Base-by-base conservation (phyloP, 35 echinoderm and acorn worm genomes). In the Ophioderma brevispina region DNA sequence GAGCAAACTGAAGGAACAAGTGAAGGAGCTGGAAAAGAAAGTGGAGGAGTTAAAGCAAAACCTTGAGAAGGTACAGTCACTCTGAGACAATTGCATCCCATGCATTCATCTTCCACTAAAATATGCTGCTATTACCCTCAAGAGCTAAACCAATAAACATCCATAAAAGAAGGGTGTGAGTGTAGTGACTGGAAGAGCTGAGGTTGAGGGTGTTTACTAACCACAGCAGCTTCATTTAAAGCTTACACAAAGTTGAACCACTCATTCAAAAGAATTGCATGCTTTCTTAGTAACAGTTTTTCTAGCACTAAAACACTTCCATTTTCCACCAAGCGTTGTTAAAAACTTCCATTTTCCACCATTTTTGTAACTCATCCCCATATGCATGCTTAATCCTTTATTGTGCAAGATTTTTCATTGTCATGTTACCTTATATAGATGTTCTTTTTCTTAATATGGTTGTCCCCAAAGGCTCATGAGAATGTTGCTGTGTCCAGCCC, bases 1-100 rank as follows among this genome's bases (percentile, higher is more conserved):
- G 78, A 90, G 81, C 88, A 82, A 76, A 38, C 80, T 91, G 39
- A 99, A 94, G 41, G 94, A 99, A 40, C 91, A 91, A 81, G 88
- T 93, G 0, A 84, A 88, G 30, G 88, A 84, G 25, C 63, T 88
- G 43, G 86, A 99, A 82, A 70, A 87, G 75, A 91, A 95, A 84
- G 81, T 93, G 75, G 84, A 86, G 55, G 84, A 82, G 13, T 39
- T 99, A 32, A 88, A 40, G 33, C 82, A 93, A 70, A 84, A 95
- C 46, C 81, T 95, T 35, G 84, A 95, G 80, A 78, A 95, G 84
- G 93, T 90, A 91, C 89, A 89, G 84, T 87, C 77, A 90, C 75
- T 30, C 15, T 30, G 15, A 30, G 3, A 11, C 46, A 70, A 25
- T 70, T 70, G 59, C 59, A 25, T 30, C 15, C 59, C 59, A 70